Evolutionary conservation across 2,113 vertebrate genomes (phyloP), one percentile per base, ranked within the genome.

Genomic region (Rhynchomys soricoides): DNA sequence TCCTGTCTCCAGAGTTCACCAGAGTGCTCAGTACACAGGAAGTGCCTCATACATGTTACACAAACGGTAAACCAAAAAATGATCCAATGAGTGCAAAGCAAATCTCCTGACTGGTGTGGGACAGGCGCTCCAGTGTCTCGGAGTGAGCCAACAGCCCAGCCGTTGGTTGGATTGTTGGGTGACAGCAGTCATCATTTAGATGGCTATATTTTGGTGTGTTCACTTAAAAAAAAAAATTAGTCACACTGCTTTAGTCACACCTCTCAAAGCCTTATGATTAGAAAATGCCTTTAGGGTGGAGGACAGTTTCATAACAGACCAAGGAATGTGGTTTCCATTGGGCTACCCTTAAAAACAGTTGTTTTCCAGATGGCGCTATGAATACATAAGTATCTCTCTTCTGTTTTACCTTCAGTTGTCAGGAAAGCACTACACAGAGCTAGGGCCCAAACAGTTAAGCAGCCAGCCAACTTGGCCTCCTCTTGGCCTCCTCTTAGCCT

Each of bases 381-480:
- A 96, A 94, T 92, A 95, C 82, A 62, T 85, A 83, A 68, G 66
- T 97, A 94, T 78, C 12, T 22, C 55, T 96, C 43, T 93, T 97
- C 97, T 93, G 24, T 95, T 98, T 98, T 97, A 97, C 87, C 97
- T 50, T 97, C 31, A 97, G 97, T 97, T 97, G 86, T 96, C 85
- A 37, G 71, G 57, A 75, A 94, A 89, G 64, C 50, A 50, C 78
- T 82, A 59, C 66, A 57, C 81, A 94, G 34, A 94, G 98, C 97
- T 97, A 98, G 98, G 96, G 96, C 94, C 96, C 98, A 98, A 98
- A 98, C 77, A 96, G 98, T 99, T 99, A 98, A 98, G 97, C 95
- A 96, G 95, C 96, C 98, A 96, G 98, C 97, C 97, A 97, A 95
- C 97, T 98, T 98, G 98, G 98, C 98, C 98, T 98, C 98, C 97